Conservation (phyloP, 2,113 vertebrate species). For the Oryzias celebensis region DNA sequence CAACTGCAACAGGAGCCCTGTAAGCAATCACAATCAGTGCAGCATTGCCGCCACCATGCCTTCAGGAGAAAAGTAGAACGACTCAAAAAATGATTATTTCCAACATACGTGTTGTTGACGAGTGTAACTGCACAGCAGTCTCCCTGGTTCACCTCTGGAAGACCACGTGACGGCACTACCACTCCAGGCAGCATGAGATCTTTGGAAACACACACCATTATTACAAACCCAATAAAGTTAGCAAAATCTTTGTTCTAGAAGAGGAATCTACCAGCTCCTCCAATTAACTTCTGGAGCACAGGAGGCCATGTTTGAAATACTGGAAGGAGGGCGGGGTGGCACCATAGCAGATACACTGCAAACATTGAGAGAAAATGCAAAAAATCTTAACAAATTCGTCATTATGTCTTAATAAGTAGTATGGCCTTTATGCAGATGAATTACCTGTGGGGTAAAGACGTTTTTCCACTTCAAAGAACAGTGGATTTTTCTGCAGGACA, state of each 20-base stretch:
- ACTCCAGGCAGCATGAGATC: conserved; percentile 97
- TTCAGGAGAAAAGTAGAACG: too few species aligned
- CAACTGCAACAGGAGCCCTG: conserved; percentile 90
- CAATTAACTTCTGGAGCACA: conserved; percentile 88
- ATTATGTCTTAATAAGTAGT: neutral
- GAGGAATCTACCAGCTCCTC: conserved; percentile 87
- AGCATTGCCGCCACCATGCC: too few species aligned
- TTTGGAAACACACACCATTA: conserved; percentile 56
- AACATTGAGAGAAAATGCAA: conserved; percentile 12
- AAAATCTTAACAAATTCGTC: neutral
- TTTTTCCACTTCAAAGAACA: conserved; percentile 91
- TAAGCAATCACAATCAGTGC: conserved; percentile 16
- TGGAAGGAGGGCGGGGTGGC: conserved; percentile 84
- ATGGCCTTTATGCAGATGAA: neutral
- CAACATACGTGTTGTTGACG: conserved; percentile 85
- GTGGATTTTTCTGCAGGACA: conserved; percentile 83
- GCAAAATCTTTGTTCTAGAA: neutral
- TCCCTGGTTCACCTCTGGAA: conserved; percentile 83
- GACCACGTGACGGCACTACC: conserved; percentile 82
- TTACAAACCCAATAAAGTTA: neutral
- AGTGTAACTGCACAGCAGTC: conserved; percentile 85
- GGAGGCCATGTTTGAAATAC: conserved; percentile 88
- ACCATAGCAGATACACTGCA: conserved; percentile 90
- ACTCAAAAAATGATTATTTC: neutral
- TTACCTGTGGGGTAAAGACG: conserved; percentile 91